Conservation (phyloP, 1,140 invertebrate species). For the Cecropterus lyciades region DNA sequence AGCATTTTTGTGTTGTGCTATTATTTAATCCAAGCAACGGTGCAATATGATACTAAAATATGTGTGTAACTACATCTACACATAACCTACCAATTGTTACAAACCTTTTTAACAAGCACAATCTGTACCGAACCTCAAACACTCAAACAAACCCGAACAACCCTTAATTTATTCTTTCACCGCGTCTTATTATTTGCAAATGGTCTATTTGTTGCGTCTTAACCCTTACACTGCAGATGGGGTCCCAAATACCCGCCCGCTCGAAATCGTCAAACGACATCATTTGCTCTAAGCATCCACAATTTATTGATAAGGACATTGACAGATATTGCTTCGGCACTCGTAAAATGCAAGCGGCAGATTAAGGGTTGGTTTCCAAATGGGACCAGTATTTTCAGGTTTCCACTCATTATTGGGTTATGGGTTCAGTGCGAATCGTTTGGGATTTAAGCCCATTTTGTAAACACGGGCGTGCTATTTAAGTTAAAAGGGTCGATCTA, state of each 20-base stretch:
- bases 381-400: slow-evolving; percentile 69
- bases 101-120: not conserved
- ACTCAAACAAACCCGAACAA: slow-evolving; percentile 39
- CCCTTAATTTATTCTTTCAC: slow-evolving; percentile 82
- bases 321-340: slow-evolving; percentile 79
- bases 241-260: slow-evolving; percentile 73
- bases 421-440: slow-evolving; percentile 55
- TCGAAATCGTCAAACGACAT: slow-evolving; percentile 78
- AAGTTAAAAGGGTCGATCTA: slow-evolving; percentile 4
- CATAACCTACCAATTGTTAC: too few species aligned
- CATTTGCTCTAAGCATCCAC: slow-evolving; percentile 74
- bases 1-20: too few species aligned
- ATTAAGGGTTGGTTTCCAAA: slow-evolving; percentile 80
- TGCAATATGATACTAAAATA: too few species aligned
- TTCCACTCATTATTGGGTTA: slow-evolving; percentile 63
- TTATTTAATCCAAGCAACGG: too few species aligned
- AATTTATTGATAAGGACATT: slow-evolving; percentile 84
- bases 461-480: slow-evolving; percentile 32
- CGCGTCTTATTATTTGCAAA: slow-evolving; percentile 84
- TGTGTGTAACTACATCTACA: too few species aligned
- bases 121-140: slow-evolving; percentile 15
- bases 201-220: slow-evolving; percentile 83
- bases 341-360: slow-evolving; percentile 80
- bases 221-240: slow-evolving; percentile 81
- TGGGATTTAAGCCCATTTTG: slow-evolving; percentile 45